Evolutionary conservation across 2,797 vertebrate genomes (phyloP).

Genomic region (Silurus aristotelis): DNA sequence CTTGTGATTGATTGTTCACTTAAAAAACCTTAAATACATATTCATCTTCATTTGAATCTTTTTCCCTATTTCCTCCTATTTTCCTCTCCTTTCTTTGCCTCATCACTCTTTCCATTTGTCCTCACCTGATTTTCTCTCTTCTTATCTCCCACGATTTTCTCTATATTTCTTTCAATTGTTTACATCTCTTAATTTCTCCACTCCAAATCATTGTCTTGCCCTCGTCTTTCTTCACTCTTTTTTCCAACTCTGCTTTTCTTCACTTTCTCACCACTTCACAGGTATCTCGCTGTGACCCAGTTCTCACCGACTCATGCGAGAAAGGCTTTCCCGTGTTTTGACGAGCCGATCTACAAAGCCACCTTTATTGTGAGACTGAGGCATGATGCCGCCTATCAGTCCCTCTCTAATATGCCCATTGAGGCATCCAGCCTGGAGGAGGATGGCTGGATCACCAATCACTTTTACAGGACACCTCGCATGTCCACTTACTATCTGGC

Average conservation of each 20-base stretch:
- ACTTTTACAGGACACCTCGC: conserved; percentile 84
- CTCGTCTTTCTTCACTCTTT: neutral
- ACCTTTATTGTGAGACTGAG: conserved; percentile 86
- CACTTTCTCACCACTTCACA: conserved; percentile 52
- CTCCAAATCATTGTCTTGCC: neutral
- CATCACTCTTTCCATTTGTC: neutral
- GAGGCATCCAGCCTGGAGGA: conserved; percentile 81
- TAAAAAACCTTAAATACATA: neutral
- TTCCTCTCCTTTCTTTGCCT: neutral
- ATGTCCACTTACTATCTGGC: conserved; percentile 90
- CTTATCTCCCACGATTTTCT: neutral
- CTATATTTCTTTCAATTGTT: neutral
- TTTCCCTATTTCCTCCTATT: neutral
- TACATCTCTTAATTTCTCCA: neutral
- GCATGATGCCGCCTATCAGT: conserved; percentile 82
- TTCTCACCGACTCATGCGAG: conserved; percentile 87
- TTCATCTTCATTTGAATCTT: neutral
- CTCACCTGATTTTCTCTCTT: neutral
- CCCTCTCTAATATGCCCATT: conserved; percentile 88
- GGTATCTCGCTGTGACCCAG: conserved; percentile 84
- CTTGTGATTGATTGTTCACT: neutral
- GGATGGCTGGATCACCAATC: conserved; percentile 86
- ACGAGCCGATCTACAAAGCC: conserved; percentile 87
- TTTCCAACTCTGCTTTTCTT: neutral
- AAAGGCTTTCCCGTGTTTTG: conserved; percentile 88